Conservation (phyloP, 2,888 invertebrate species). For the Andrena bucephala region DNA sequence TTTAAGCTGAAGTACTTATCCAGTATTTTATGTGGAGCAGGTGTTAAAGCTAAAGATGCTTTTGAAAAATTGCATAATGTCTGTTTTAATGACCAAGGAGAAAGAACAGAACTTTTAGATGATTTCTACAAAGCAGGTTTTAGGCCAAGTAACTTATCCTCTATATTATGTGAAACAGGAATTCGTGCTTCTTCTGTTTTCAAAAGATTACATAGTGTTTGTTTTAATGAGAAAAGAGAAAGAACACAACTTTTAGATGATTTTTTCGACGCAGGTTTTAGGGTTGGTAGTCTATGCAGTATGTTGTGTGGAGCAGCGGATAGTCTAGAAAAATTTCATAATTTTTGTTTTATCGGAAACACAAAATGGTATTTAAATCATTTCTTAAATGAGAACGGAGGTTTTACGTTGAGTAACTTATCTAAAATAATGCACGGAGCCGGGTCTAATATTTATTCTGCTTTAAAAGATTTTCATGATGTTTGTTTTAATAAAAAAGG, state of each 20-base stretch:
- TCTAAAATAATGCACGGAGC: constrained; percentile 61
- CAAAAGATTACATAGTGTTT: constrained; percentile 33
- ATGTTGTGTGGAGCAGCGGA: constrained; percentile 67
- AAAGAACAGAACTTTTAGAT: constrained; percentile 32
- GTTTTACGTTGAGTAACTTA: too few relatives aligned
- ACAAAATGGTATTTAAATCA: constrained; percentile 73
- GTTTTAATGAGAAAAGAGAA: too few relatives aligned
- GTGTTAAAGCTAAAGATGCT: too few relatives aligned
- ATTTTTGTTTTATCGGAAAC: constrained; percentile 72
- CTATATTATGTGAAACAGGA: constrained; percentile 68
- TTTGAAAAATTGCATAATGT: constrained; percentile 65
- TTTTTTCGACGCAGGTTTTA: too few relatives aligned
- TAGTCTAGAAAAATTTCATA: constrained; percentile 72
- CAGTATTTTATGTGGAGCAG: too few relatives aligned
- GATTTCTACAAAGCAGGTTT: constrained; percentile 49
- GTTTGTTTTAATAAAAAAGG: constrained; percentile 75
- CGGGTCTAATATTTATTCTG: constrained; percentile 75
- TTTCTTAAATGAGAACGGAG: constrained; percentile 45
- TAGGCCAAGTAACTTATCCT: constrained; percentile 63
- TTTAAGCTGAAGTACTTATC: too few relatives aligned
- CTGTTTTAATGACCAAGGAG: constrained; percentile 68
- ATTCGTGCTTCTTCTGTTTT: constrained; percentile 47
- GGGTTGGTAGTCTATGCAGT: too few relatives aligned
- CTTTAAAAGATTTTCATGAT: constrained; percentile 75
- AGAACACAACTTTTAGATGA: too few relatives aligned